Evolutionary conservation across 2,797 vertebrate genomes (phyloP).

Genomic region (Crotalus adamanteus): DNA sequence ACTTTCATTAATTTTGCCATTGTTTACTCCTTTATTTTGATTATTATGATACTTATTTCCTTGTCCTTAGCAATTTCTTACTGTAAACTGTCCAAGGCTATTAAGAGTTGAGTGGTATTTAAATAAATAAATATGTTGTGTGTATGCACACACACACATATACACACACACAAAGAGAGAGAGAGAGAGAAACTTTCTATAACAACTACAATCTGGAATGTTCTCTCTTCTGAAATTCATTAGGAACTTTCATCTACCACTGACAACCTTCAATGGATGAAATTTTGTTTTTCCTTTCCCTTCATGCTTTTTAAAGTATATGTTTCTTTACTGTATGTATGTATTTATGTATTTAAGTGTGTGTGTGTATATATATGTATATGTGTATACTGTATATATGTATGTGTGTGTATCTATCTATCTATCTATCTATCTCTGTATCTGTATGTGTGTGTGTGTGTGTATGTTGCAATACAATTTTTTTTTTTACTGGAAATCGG

Average conservation of each 20-base stretch:
- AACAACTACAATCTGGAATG: neutral
- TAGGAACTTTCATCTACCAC: neutral
- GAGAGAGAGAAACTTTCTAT: neutral
- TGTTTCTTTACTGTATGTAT: neutral
- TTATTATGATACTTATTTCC: neutral
- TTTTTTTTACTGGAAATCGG: neutral
- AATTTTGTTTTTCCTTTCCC: neutral
- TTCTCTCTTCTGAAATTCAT: neutral
- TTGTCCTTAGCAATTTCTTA: neutral
- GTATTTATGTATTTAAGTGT: neutral
- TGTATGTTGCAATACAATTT: neutral
- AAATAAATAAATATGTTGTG: neutral
- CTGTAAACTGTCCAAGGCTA: neutral
- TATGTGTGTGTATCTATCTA: too few species aligned
- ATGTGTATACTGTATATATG: too few species aligned
- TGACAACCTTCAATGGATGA: neutral
- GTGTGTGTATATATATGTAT: too few species aligned
- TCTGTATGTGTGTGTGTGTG: too few species aligned
- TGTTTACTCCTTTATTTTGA: neutral
- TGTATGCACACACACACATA: too few species aligned
- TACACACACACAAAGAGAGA: neutral
- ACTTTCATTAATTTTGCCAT: neutral
- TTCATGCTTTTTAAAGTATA: neutral
- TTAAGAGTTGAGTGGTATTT: neutral
- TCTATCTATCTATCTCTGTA: too few species aligned